Conservation (phyloP, 2,888 invertebrate species). For the Corythucha ciliata region DNA sequence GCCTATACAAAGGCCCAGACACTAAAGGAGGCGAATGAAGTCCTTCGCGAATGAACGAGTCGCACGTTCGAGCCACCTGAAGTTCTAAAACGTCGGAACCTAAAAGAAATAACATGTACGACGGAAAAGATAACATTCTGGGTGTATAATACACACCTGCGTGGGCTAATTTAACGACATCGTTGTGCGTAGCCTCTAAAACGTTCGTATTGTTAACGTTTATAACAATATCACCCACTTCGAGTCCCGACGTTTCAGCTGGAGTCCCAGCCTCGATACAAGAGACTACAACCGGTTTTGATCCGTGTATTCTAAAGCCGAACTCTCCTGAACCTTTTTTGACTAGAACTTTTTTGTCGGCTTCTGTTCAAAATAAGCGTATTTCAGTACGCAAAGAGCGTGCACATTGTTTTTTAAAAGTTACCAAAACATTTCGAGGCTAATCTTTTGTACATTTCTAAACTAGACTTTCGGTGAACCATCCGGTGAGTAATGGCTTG, state of each 20-base stretch:
- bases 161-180: conserved; percentile 85
- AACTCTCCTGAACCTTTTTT: conserved; percentile 79
- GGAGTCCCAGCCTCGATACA: conserved; percentile 91
- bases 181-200: conserved; percentile 84
- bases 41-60: conserved; percentile 56
- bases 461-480: conserved; percentile 79
- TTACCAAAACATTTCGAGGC: conserved; percentile 76
- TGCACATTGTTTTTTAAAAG: conserved; percentile 36
- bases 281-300: conserved; percentile 91
- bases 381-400: background rate
- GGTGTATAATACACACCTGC: conserved; percentile 50
- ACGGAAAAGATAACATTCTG: background rate
- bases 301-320: conserved; percentile 82
- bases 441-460: conserved; percentile 80
- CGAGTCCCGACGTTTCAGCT: conserved; percentile 81
- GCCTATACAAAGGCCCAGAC: conserved; percentile 36
- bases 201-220: conserved; percentile 85
- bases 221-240: conserved; percentile 89
- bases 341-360: conserved; percentile 78
- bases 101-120: conserved; percentile 30
- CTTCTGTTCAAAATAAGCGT: conserved; percentile 50
- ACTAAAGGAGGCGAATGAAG: conserved; percentile 53
- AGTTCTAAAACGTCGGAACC: conserved; percentile 68
- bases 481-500: conserved; percentile 80
- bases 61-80: conserved; percentile 80